These are phyloP conservation scores for Peromyscus eremicus DNA, from an alignment of 2,797 vertebrate genomes.

Conservation along the genomic window DNA sequence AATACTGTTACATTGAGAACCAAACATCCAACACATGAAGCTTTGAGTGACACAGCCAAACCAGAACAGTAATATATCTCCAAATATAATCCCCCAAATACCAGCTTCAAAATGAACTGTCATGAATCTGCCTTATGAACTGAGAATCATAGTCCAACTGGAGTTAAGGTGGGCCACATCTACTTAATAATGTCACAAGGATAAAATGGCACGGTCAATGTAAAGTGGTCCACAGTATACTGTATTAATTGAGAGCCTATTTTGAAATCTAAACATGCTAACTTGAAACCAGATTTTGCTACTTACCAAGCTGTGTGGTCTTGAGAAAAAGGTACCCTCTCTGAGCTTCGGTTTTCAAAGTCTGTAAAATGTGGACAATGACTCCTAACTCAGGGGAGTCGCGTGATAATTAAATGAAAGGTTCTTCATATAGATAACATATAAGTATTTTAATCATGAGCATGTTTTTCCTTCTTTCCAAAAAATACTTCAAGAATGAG, in stretches of 20 bases:
- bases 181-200: not conserved
- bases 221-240: not conserved
- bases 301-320: not conserved
- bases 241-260: not conserved
- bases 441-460: conserved; percentile 31
- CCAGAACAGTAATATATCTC: not conserved
- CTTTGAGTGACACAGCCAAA: not conserved
- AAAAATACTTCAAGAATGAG: not conserved
- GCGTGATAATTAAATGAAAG: not conserved
- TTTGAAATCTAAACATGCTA: not conserved
- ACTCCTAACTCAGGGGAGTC: not conserved
- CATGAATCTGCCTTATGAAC: not conserved
- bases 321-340: conserved; percentile 13
- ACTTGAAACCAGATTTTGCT: not conserved
- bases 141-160: not conserved
- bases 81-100: not conserved
- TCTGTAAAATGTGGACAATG: not conserved
- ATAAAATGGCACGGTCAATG: not conserved
- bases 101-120: not conserved
- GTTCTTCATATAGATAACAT: not conserved
- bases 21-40: not conserved
- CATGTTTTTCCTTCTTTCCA: not conserved
- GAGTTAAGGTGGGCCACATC: not conserved
- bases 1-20: not conserved
- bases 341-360: conserved; percentile 13